Evolutionary conservation across 2,888 invertebrate species (phyloP).

Genomic region (Monochamus alternatus): DNA sequence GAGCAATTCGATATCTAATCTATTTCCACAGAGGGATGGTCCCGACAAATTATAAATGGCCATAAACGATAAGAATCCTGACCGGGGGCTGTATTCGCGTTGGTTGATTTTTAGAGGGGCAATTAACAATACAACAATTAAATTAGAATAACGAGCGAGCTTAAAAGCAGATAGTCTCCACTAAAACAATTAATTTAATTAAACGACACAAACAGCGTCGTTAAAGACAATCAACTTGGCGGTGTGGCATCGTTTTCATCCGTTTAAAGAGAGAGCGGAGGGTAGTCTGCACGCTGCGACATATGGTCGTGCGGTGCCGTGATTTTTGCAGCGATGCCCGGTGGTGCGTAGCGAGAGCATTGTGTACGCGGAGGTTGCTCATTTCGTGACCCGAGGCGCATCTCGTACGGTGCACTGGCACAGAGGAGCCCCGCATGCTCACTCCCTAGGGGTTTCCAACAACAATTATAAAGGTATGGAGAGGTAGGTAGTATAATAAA

Average conservation of each 20-base stretch:
- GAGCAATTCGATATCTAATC: background rate
- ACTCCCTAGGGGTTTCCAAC: constrained; percentile 62
- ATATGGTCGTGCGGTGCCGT: constrained; percentile 49
- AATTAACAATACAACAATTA: constrained; percentile 59
- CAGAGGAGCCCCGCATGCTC: constrained; percentile 47
- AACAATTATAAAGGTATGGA: constrained; percentile 63
- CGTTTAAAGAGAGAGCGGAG: constrained; percentile 43
- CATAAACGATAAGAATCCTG: constrained; percentile 28
- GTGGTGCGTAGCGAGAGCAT: constrained; percentile 52
- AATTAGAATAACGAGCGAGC: constrained; percentile 60
- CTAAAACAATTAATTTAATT: constrained; percentile 62
- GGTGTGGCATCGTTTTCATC: constrained; percentile 45
- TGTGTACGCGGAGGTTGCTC: constrained; percentile 50
- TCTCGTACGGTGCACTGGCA: constrained; percentile 10
- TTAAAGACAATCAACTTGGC: constrained; percentile 60
- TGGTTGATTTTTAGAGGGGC: constrained; percentile 44
- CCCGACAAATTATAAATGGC: background rate
- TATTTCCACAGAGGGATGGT: background rate
- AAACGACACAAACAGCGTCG: constrained; percentile 62
- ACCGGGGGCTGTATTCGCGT: constrained; percentile 20
- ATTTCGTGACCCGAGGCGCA: constrained; percentile 49
- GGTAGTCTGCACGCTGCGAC: constrained; percentile 49
- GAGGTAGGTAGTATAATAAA: constrained; percentile 57
- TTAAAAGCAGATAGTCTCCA: constrained; percentile 55
- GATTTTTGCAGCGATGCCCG: constrained; percentile 53